Base-by-base conservation (phyloP, 2,888 invertebrate species). In the Ligdia adustata region DNA sequence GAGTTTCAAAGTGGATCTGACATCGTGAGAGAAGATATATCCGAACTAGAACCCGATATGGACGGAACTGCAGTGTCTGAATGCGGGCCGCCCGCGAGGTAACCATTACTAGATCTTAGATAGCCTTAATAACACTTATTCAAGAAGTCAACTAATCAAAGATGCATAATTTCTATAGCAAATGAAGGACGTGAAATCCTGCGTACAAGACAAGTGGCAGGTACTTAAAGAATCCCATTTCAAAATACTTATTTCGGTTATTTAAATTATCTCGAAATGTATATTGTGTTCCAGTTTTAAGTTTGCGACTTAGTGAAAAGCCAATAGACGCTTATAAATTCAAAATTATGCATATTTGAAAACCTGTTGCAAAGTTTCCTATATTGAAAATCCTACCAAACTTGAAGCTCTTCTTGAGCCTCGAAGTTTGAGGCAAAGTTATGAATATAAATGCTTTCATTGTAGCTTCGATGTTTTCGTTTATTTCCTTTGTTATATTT, bases 21-120 rank as follows among this genome's bases (percentile, higher is more conserved):
- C 52, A 91, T 91, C 40, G 90, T 91, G 1, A 71, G 92, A 33
- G 93, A 93, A 64, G 92, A 93, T 48, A 88, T 93, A 7, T 92
- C 92, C 0, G 92, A 92, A 13, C 64, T 93, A 6, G 92, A 92
- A 52, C 89, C 90, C 0, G 89, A 89, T 47, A 64, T 88, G 45
- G 82, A 83, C 24, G 79, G 79, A 14, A 81, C 72, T 38, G 71
- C 81, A 5, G 72, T 75, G 62, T 75, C 85, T 66, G 90, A 90
- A 11, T 95, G 95, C 66, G 93, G 93, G 11, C 93, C 93, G 2
- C 95, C 95, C 1, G 93, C 93, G 31, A 93, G 92, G 93, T 93
- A 91, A 87, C 55, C 22, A 46, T 43, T 20, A 32, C 12, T 29
- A 26, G 9, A 52, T 15, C 32, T 28, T 34, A 18, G 6, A 20